Percentiles rank a stretch among this genome's conserved stretches.
phyloP scores from a whole-genome alignment of 2,888 invertebrate genomes.

The Dinocampus coccinellae region DNA sequence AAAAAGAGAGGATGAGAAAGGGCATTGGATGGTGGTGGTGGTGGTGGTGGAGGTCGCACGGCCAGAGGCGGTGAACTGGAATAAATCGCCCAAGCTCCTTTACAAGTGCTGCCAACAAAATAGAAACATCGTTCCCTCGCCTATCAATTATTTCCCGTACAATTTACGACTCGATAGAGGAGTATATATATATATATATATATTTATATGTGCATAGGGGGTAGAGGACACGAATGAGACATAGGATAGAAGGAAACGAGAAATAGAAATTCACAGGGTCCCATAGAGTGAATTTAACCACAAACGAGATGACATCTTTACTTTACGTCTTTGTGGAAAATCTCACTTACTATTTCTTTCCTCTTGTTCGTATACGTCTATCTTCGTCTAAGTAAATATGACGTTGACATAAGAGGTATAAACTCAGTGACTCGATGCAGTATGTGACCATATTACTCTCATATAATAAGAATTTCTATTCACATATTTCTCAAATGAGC shows the following conservation, averaged over 20 bases:
- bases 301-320: conserved; percentile 63
- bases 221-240: conserved; percentile 36
- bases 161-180: conserved; percentile 57
- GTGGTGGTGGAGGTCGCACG: conserved; percentile 12
- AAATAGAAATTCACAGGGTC: conserved; percentile 13
- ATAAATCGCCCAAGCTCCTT: conserved; percentile 62
- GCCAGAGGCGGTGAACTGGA: conserved; percentile 64
- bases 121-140: conserved; percentile 65
- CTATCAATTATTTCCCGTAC: conserved; percentile 68
- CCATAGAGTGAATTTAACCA: conserved; percentile 37
- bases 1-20: not conserved
- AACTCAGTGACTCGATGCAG: not conserved
- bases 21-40: not conserved
- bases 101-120: conserved; percentile 67
- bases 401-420: conserved; percentile 13
- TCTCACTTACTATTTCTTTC: conserved; percentile 6
- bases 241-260: not conserved
- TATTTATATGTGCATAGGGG: no score
- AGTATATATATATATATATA: no score
- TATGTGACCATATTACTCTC: conserved; percentile 45
- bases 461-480: conserved; percentile 63
- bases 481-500: conserved; percentile 67
- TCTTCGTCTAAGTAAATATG: conserved; percentile 8
- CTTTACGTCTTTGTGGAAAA: conserved; percentile 50
- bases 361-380: conserved; percentile 8